Evolutionary conservation across 2,797 vertebrate genomes (phyloP), one percentile per base, ranked within the genome.

Genomic region (Acanthurus leucopareius): DNA sequence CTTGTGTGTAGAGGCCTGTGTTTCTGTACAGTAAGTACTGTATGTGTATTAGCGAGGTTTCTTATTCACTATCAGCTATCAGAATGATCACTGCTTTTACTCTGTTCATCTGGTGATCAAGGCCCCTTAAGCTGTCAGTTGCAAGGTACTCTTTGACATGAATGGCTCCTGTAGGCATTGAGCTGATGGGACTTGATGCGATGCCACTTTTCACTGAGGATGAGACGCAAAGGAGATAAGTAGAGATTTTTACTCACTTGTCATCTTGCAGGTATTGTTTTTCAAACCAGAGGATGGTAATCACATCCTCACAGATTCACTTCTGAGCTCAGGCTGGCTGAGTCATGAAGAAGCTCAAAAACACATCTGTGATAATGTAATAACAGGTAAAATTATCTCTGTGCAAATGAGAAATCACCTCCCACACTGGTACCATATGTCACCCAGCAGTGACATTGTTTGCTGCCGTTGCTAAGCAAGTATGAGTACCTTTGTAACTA

Each of bases 221-320:
- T 59, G 77, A 80, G 72, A 72, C 61, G 28, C 73, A 58, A 45
- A 68, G 53, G 68, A 80, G 84, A 89, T 87, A 74, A 89, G 53
- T 83, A 49, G 48, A 80, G 82, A 72, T 83, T 86, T 42, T 84
- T 65, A 75, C 69, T 77, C 48, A 11, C 67, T 65, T 56, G 59
- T 79, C 79, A 64, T 77, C 59, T 54, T 19, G 54, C 82, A 77
- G 77, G 69, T 80, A 51, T 51, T 61, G 56, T 79, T 86, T 86
- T 87, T 78, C 63, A 73, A 62, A 77, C 79, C 67, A 51, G 38
- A 78, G 58, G 82, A 53, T 80, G 53, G 5, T 14, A 69, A 65
- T 73, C 76, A n/a, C 11, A 4, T 70, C 51, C 49, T 72, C 70
- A 11, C 57, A 60, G 71, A 61, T 63, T 5, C 53, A 22, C n/a